Conservation (phyloP, 2,888 invertebrate genomes). For the Caenorhabditis angaria region DNA sequence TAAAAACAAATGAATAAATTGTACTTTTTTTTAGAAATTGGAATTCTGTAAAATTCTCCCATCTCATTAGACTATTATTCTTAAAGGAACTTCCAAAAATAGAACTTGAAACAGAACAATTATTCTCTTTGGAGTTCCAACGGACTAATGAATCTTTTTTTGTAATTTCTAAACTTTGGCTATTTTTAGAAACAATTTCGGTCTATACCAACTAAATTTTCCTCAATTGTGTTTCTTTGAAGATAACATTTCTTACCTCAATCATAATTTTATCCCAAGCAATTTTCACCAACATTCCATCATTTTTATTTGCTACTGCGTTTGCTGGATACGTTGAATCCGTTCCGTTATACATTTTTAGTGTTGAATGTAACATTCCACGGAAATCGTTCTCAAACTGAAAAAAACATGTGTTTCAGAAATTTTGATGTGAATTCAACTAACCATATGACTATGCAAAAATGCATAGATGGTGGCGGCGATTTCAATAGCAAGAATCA, state of each 20-base stretch:
- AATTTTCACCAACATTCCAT: slow-evolving; percentile 64
- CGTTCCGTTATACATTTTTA: slow-evolving; percentile 71
- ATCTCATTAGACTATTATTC: too few species aligned
- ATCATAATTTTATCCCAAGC: slow-evolving; percentile 72
- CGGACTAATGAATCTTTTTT: too few species aligned
- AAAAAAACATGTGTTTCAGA: slow-evolving; percentile 21
- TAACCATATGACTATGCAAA: slow-evolving; percentile 68
- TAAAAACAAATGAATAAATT: too few species aligned
- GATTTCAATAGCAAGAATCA: slow-evolving; percentile 70
- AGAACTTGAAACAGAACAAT: too few species aligned
- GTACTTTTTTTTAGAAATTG: too few species aligned
- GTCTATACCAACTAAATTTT: too few species aligned
- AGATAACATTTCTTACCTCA: slow-evolving; percentile 50
- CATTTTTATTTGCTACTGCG: slow-evolving; percentile 18
- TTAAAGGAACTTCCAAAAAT: too few species aligned
- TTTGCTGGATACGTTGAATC: slow-evolving; percentile 41
- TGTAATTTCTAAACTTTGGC: neutral
- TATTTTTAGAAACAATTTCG: neutral
- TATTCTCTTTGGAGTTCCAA: too few species aligned
- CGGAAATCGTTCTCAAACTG: slow-evolving; percentile 72
- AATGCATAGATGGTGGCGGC: slow-evolving; percentile 71
- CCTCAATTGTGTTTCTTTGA: neutral
- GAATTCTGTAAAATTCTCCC: too few species aligned
- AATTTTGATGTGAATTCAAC: neutral
- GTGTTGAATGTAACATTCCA: slow-evolving; percentile 63